Evolutionary conservation across 2,888 invertebrate species (phyloP).

Genomic region (Thumatha senex): DNA sequence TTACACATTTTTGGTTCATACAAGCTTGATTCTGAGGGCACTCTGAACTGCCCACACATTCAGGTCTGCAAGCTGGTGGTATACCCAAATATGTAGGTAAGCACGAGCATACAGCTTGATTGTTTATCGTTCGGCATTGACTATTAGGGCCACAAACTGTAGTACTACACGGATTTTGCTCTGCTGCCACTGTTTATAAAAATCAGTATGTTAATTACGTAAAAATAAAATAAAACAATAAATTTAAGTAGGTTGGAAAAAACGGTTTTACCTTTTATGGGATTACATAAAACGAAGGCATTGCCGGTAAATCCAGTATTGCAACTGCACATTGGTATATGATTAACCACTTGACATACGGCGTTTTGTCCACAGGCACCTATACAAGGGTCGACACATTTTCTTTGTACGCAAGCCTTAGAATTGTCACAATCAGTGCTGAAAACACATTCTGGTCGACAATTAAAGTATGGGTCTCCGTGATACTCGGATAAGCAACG

Average conservation of each 20-base stretch:
- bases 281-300: slow-evolving; percentile 72
- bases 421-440: slow-evolving; percentile 88
- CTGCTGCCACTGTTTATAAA: slow-evolving; percentile 48
- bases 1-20: slow-evolving; percentile 87
- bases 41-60: slow-evolving; percentile 88
- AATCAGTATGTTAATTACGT: slow-evolving; percentile 8
- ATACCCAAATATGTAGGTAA: slow-evolving; percentile 87
- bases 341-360: slow-evolving; percentile 84
- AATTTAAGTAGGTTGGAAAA: not conserved
- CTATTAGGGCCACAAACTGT: slow-evolving; percentile 90
- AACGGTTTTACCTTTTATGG: slow-evolving; percentile 78
- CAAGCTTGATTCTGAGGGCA: slow-evolving; percentile 88
- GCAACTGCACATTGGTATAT: slow-evolving; percentile 88
- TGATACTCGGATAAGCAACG: slow-evolving; percentile 88
- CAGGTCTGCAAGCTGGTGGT: slow-evolving; percentile 89
- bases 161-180: slow-evolving; percentile 85
- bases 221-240: not conserved
- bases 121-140: slow-evolving; percentile 85
- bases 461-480: slow-evolving; percentile 89
- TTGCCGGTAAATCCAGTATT: slow-evolving; percentile 85
- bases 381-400: slow-evolving; percentile 89
- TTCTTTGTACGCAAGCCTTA: slow-evolving; percentile 88
- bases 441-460: slow-evolving; percentile 90
- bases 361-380: slow-evolving; percentile 87
- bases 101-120: slow-evolving; percentile 89